Conservation (phyloP, 2,888 invertebrate genomes). For the Fragum fragum region DNA sequence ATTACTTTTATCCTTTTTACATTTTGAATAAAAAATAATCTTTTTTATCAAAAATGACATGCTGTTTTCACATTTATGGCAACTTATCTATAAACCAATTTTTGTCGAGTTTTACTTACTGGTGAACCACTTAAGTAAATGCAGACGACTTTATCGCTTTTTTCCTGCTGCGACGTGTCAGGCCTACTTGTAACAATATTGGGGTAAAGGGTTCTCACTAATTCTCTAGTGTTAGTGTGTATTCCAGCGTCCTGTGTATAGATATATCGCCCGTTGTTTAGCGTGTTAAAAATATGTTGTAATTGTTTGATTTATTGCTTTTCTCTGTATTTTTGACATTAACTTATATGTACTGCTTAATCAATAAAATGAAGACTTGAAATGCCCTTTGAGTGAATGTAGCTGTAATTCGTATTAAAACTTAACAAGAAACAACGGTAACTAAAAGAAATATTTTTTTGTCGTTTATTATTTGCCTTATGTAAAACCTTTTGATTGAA, state of each 20-base stretch:
- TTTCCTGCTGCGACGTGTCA: background rate
- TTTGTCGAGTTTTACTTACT: background rate
- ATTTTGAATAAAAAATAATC: background rate
- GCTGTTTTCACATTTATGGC: background rate
- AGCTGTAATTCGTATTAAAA: no score
- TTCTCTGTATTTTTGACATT: background rate
- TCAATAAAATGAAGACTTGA: background rate
- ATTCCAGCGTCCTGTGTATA: slow-evolving; percentile 24
- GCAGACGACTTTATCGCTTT: background rate
- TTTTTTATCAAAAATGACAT: no score
- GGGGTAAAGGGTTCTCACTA: slow-evolving; percentile 12
- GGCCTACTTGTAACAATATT: background rate
- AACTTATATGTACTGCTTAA: background rate
- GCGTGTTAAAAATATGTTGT: slow-evolving; percentile 26
- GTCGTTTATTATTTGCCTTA: no score
- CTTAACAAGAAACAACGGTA: no score
- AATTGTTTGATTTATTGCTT: slow-evolving; percentile 19
- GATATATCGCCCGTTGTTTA: slow-evolving; percentile 3
- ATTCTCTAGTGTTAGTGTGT: slow-evolving; percentile 13
- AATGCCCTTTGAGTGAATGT: no score
- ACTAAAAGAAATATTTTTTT: no score
- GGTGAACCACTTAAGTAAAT: background rate
- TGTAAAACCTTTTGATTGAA: no score
- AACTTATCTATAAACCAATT: no score
- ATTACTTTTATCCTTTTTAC: background rate